Base-by-base conservation (phyloP, 2,113 vertebrate species). In the Pluvianellus socialis region DNA sequence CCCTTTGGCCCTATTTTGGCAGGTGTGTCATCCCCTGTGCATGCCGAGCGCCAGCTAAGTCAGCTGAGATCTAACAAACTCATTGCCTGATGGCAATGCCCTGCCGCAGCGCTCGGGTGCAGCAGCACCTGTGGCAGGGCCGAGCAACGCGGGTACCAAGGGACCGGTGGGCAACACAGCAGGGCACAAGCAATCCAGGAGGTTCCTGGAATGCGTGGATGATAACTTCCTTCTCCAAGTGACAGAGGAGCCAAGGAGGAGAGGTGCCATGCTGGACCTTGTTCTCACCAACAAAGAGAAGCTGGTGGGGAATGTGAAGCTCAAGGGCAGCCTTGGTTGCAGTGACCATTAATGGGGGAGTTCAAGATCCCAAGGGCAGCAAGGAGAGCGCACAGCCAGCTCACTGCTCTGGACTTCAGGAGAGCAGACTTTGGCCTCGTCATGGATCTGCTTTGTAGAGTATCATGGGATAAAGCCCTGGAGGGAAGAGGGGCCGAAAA, bases 61-160 rank as follows among this genome's bases (percentile, higher is more conserved):
- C 47, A 76, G 66, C 38, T 49, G 62, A 79, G 77, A 73, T 7
- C 65, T 33, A 50, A 28, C 47, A 42, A 68, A 72, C 13, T 33
- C 73, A 14, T 0, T 13, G 24, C 26, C 27, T 23, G 11, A 8
- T 4, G 35, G 11, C 4, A 2, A 32, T 14, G 28, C 22, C 27
- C 49, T 63, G 23, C 27, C 4, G 1, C 4, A 32, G 83, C 14
- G 50, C 38, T 44, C 2, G 3, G 32, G 35, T 7, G 42, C 2
- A 1, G 58, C 11, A 49, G 49, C 22, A 49, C 49, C 49, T 49
- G 49, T 21, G 9, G 22, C 75, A 66, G 63, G 7, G 24, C 75
- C 40, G 44, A 63, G 65, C 2, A 0, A 38, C 2, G 26, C 2
- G 2, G 32, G 38, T 10, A 19, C 14, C 15, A 3, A 44, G 30